Conservation (phyloP, 1,140 invertebrate species). For the Pseudomyrmex flavicornis region DNA sequence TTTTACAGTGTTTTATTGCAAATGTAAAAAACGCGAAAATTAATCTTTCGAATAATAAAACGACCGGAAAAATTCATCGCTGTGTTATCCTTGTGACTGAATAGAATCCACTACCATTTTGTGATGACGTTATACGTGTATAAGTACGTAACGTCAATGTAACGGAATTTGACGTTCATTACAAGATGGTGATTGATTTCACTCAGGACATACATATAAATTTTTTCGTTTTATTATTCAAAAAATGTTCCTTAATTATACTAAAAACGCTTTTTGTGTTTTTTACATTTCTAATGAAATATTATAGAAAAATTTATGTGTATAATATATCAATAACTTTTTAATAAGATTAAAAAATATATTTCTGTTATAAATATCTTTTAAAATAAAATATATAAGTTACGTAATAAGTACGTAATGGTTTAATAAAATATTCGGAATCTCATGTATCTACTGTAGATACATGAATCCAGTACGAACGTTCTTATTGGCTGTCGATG, state of each 20-base stretch:
- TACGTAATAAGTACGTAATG: neutral
- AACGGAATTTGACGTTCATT: no score
- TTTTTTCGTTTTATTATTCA: neutral
- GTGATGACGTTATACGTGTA: neutral
- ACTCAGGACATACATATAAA: neutral
- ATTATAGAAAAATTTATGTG: no score
- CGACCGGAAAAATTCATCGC: neutral
- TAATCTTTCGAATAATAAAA: neutral
- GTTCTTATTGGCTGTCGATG: slow-evolving; percentile 27
- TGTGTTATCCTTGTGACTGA: neutral
- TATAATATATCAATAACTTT: no score
- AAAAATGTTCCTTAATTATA: no score
- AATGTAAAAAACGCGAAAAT: slow-evolving; percentile 29
- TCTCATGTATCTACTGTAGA: slow-evolving; percentile 32
- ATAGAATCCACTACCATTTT: slow-evolving; percentile 21
- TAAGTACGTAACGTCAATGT: neutral
- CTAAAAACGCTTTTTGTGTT: no score
- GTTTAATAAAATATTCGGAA: neutral
- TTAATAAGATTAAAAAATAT: neutral
- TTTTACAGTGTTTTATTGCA: slow-evolving; percentile 31
- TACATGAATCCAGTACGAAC: slow-evolving; percentile 14
- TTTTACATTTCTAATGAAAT: no score
- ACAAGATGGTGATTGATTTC: no score
- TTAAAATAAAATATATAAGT: neutral
- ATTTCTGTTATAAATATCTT: neutral